These are phyloP conservation scores for Ivindomyrus marchei DNA, from an alignment of 2,113 vertebrate species.

Conservation along the genomic window DNA sequence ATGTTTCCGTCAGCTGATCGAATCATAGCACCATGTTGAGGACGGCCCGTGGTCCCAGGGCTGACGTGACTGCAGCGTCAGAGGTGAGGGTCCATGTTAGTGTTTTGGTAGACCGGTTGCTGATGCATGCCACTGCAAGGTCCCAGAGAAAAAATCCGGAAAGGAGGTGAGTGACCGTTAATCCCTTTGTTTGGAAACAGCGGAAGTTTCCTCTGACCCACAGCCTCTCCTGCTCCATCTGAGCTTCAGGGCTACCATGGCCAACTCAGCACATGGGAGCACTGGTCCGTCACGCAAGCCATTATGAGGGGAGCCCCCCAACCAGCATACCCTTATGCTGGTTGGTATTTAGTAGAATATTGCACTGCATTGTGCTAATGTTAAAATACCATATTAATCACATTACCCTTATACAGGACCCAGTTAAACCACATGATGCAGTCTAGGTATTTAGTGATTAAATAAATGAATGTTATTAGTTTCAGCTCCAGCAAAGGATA, in stretches of 20 bases:
- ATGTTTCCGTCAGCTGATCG: neutral
- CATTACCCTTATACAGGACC: neutral
- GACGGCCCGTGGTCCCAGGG: neutral
- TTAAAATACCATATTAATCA: neutral
- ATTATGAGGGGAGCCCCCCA: neutral
- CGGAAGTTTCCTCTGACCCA: neutral
- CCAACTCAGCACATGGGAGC: neutral
- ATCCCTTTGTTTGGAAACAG: slow-evolving; percentile 5
- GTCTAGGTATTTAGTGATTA: neutral
- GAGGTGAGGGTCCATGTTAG: neutral
- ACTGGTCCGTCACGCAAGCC: neutral
- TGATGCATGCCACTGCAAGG: neutral
- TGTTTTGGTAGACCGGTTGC: neutral
- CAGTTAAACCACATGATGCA: neutral
- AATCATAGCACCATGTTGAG: neutral
- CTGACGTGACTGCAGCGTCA: neutral
- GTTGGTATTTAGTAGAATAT: neutral
- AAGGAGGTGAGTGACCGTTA: neutral
- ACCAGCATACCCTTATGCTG: neutral
- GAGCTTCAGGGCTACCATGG: neutral
- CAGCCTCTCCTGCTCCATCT: neutral
- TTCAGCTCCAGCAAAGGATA: neutral
- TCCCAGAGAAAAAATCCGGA: neutral
- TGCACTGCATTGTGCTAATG: neutral
- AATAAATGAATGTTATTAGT: neutral